Conservation (phyloP, 1,140 invertebrate genomes). For the Gonatopus flavifemur region DNA sequence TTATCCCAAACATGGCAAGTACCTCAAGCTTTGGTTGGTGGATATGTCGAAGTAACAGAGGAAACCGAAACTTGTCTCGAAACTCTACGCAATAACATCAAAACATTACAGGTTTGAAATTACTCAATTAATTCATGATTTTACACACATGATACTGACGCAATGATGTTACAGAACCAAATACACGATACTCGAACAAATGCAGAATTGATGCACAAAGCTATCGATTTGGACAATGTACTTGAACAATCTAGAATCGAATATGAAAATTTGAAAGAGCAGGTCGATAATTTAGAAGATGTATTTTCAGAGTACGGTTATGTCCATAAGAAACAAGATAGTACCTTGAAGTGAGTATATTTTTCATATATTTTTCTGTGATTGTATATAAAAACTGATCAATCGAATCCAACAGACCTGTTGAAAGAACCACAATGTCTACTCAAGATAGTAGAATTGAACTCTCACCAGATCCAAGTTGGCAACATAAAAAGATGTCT, state of each 20-base stretch:
- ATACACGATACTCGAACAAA: constrained; percentile 1
- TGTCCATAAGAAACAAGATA: neutral
- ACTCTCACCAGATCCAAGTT: constrained; percentile 17
- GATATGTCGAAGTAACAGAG: constrained; percentile 8
- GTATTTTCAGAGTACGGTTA: constrained; percentile 25
- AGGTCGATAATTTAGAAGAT: constrained; percentile 14
- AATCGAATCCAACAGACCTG: neutral
- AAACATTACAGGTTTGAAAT: constrained; percentile 3
- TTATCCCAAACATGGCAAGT: constrained; percentile 12
- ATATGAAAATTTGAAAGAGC: constrained; percentile 18
- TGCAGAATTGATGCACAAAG: neutral
- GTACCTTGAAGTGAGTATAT: neutral
- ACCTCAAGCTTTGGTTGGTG: constrained; percentile 14
- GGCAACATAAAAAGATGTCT: constrained; percentile 10
- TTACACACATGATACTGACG: neutral
- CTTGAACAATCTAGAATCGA: neutral
- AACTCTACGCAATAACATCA: constrained; percentile 3
- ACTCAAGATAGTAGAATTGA: constrained; percentile 9
- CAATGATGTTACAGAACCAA: neutral
- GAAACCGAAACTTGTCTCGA: constrained; percentile 7
- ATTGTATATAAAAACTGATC: neutral
- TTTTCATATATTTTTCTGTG: neutral
- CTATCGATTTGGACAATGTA: constrained; percentile 7
- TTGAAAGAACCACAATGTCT: neutral
- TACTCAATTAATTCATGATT: neutral